Evolutionary conservation across 1,140 invertebrate genomes (phyloP), one percentile per base, ranked within the genome.

Genomic region (Drosophila serrata): DNA sequence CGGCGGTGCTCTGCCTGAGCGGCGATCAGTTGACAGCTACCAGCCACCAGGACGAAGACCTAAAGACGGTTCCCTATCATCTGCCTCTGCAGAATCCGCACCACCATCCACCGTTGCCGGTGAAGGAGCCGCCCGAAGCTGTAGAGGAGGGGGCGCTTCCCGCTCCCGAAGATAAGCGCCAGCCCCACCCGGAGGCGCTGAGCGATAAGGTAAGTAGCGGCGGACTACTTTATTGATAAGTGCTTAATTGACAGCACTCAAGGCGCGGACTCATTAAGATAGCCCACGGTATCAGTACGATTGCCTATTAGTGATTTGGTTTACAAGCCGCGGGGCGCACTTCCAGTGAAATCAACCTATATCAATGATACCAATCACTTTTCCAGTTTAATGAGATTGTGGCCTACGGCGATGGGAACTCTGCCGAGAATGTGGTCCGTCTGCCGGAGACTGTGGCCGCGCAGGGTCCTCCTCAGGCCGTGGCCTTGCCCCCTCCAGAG

Each of bases 1-100:
- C 74, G 9, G 46, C 92, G 6, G n/a, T 92, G 6, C 60, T 92
- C 6, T 81, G 79, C 40, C 57, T 93, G 48, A 90, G 87, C 7
- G 79, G 85, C 6, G 90, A 92, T 37, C 79, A 86, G 56, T 35
- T 92, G 7, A 77, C 77, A 4, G 15, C 67, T 6, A 22, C 74
- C 24, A 88, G 49, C 27, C 62, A 72, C 11, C 75, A 68, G 53
- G 55, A 82, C 65, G 24, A 56, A 7, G 56, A 42, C 0, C 8
- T 67, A 0, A 78, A 65, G n/a, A 60, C 49, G 6, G 76, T 59
- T 0, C 68, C 82, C 29, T 91, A 79, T 49, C 80, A 81, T 17
- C 42, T 73, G 51, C 61, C 61, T 12, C 29, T 65, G 53, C 59
- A 80, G 15, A 75, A 86, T 74, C 61, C 84, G 1, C 58, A 80